These are phyloP conservation scores for Python bivittatus DNA, from an alignment of 2,113 vertebrate species.

Conservation along the genomic window DNA sequence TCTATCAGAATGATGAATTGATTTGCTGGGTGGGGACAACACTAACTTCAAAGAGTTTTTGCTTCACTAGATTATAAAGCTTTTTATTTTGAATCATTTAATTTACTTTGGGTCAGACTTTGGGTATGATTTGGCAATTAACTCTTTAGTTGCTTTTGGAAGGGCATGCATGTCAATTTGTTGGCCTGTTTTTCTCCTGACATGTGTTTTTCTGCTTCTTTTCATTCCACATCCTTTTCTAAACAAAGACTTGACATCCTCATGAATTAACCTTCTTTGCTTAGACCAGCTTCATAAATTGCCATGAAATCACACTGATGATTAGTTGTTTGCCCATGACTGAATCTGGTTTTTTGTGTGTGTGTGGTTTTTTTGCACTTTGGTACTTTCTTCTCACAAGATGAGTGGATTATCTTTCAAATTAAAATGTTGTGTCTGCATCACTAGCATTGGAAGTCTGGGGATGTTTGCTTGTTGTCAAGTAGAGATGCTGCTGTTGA, in stretches of 20 bases:
- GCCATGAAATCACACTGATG: conserved; percentile 30
- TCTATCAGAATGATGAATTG: neutral
- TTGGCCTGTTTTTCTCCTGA: neutral
- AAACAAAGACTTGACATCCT: conserved; percentile 3
- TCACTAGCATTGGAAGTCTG: neutral
- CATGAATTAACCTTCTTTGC: neutral
- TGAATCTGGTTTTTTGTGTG: neutral
- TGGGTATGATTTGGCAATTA: conserved; percentile 4
- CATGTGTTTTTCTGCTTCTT: conserved; percentile 10
- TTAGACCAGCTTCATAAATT: conserved; percentile 13
- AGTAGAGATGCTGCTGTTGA: neutral
- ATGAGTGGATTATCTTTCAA: conserved; percentile 1
- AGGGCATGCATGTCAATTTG: neutral
- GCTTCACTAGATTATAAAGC: conserved; percentile 8
- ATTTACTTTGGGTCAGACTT: neutral
- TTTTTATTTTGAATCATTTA: conserved; percentile 17
- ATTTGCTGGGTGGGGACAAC: neutral
- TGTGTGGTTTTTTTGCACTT: conserved; percentile 21
- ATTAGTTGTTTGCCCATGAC: conserved; percentile 34
- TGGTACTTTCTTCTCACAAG: neutral
- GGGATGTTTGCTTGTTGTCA: neutral
- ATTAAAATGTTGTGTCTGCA: conserved; percentile 21
- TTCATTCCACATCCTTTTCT: conserved; percentile 14
- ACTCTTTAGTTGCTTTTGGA: neutral
- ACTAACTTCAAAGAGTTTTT: neutral